Conservation (phyloP, 2,113 vertebrate genomes). For the Corvus hawaiiensis region DNA sequence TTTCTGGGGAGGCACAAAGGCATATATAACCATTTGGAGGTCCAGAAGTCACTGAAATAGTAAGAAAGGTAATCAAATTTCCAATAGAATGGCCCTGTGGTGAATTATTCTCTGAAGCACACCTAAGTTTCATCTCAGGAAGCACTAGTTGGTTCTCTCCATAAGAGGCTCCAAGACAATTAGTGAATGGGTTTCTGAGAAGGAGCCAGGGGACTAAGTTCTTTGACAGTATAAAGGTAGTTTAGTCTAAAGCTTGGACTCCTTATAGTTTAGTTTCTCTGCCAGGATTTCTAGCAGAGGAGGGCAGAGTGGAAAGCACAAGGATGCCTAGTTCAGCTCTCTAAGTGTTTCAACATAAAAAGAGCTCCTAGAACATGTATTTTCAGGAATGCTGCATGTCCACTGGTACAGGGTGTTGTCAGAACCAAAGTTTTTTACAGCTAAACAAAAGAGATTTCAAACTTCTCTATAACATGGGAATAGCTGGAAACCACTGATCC, state of each 20-base stretch:
- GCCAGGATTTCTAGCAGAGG: background rate
- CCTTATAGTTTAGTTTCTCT: background rate
- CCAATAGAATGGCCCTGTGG: background rate
- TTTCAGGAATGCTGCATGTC: background rate
- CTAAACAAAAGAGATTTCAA: background rate
- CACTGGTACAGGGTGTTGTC: background rate
- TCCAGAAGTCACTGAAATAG: background rate
- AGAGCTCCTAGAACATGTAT: background rate
- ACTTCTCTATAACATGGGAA: background rate
- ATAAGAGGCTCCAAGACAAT: background rate
- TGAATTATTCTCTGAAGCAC: background rate
- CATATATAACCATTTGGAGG: background rate
- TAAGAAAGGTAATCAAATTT: background rate
- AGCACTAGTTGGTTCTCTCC: background rate
- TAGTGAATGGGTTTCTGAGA: background rate
- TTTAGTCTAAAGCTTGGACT: background rate
- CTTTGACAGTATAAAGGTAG: background rate
- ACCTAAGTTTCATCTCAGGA: background rate
- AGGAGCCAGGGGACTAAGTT: background rate
- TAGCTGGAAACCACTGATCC: background rate
- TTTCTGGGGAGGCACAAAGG: background rate
- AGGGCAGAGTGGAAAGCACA: background rate
- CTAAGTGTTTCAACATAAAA: background rate
- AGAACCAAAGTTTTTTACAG: background rate
- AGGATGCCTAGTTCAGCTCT: fast-evolving